Evolutionary conservation across 2,797 vertebrate species (phyloP), one percentile per base, ranked within the genome.

Genomic region (Serranus cabrilla): DNA sequence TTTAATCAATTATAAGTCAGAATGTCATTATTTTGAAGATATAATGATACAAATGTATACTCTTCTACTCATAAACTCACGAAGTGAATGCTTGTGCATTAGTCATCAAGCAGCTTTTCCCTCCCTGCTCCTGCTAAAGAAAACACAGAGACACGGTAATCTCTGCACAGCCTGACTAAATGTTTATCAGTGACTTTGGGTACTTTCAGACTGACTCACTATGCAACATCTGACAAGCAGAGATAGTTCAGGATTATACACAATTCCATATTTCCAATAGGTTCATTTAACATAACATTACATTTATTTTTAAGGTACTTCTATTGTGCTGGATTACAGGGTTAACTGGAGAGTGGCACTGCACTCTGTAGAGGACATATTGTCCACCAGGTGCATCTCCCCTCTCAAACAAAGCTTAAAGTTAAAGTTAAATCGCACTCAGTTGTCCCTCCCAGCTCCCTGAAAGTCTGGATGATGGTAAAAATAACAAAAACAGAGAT

Each of bases 181-280:
- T 77, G 59, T 85, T 85, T 80, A 50, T 72, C 80, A 20, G 14
- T 63, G 69, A 76, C 61, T 86, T 78, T 45, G 20, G 50, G 27
- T 50, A 12, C 23, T 80, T 76, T 64, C 37, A 59, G 39, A 11
- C 54, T 68, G 61, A 78, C 57, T 75, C 58, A 65, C 16, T 56
- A 78, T 39, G 40, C 45, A 61, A n/a, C 58, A 74, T 56, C 62
- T 69, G 46, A 61, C 47, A n/a, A 34, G 16, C 11, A 27, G 54
- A 64, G 40, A 46, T 1, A 23, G 12, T 64, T 62, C 17, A 11
- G 10, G 16, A 42, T 20, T 62, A 58, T 60, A 11, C 5, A 23
- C 2, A 54, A 9, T 31, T 20, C 27, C 12, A 5, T 11, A 31
- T 50, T 45, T 43, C 10, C 2, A 39, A 23, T 13, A 23, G 63